These are phyloP conservation scores for Tipula helvola DNA, from an alignment of 2,888 invertebrate genomes.

Conservation along the genomic window DNA sequence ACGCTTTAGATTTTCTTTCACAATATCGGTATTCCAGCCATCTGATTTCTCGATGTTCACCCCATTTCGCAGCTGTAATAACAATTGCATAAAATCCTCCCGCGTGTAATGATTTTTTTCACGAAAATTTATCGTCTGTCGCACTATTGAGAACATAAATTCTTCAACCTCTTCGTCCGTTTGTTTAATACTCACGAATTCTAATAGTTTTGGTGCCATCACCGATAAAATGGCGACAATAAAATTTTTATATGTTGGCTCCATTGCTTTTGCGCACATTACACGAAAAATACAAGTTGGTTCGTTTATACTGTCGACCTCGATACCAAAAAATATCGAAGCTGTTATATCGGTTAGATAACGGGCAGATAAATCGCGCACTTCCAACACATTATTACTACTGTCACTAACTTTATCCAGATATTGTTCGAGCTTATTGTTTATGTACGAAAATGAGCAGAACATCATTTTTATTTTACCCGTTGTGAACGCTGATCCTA, in stretches of 20 bases:
- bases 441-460: constrained; percentile 39
- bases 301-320: constrained; percentile 22
- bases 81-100: constrained; percentile 27
- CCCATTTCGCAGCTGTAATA: constrained; percentile 25
- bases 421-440: constrained; percentile 36
- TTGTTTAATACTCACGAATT: constrained; percentile 16
- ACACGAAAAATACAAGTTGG: constrained; percentile 21
- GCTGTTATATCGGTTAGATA: constrained; percentile 29
- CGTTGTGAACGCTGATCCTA: constrained; percentile 47
- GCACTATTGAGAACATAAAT: constrained; percentile 27
- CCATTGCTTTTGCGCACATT: constrained; percentile 27
- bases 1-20: neutral
- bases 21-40: constrained; percentile 13
- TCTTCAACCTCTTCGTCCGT: constrained; percentile 20
- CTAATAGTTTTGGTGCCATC: neutral
- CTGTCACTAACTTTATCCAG: constrained; percentile 29
- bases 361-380: constrained; percentile 26
- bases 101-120: constrained; percentile 23
- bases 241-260: neutral
- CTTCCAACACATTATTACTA: constrained; percentile 30
- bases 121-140: constrained; percentile 24
- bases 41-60: constrained; percentile 13
- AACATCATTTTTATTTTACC: constrained; percentile 48
- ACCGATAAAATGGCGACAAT: neutral
- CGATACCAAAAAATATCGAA: constrained; percentile 27